Evolutionary conservation across 2,113 vertebrate species (phyloP), one percentile per base, ranked within the genome.

Genomic region (Pedetes capensis): DNA sequence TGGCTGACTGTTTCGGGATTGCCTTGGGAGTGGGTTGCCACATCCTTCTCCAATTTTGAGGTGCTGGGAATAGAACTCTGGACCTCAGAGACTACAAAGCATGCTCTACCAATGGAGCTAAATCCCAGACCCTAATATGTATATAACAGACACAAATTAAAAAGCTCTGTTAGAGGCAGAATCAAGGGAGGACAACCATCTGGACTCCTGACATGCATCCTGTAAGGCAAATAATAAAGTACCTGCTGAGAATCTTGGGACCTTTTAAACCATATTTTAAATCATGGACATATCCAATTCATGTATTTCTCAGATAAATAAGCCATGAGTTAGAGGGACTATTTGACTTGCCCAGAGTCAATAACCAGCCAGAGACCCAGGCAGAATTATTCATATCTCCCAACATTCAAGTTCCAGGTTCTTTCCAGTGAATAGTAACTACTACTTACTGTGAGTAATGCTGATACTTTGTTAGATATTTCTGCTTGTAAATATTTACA

Each of bases 401-500:
- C 81, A 2, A 87, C 22, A 63, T 5, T 57, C 47, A 78, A 37
- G 27, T 55, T 86, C 59, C n/a, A 14, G 5, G 2, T 74, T 87
- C 37, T 92, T 84, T 34, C 20, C 71, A 83, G 34, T 23, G 25
- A 89, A 10, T 7, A 22, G 69, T 63, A 74, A 72, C 16, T 53
- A 81, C 8, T 75, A 68, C 75, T 80, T 69, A 76, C 12, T 51
- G 81, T 72, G n/a, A 86, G 25, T 74, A 64, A 84, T 69, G 8
- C 10, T 84, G 61, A 74, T 57, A 57, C 53, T 78, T 80, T 79
- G 17, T 89, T 57, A 76, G 66, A 82, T 87, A 96, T 87, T 68
- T 88, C 47, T 79, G 29, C 47, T 83, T 95, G 5, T 84, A 82
- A 92, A 80, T 90, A 89, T 64, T 95, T 72, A 90, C 53, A 37